Evolutionary conservation across 1,140 invertebrate genomes (phyloP).

Genomic region (Drosophila saltans): DNA sequence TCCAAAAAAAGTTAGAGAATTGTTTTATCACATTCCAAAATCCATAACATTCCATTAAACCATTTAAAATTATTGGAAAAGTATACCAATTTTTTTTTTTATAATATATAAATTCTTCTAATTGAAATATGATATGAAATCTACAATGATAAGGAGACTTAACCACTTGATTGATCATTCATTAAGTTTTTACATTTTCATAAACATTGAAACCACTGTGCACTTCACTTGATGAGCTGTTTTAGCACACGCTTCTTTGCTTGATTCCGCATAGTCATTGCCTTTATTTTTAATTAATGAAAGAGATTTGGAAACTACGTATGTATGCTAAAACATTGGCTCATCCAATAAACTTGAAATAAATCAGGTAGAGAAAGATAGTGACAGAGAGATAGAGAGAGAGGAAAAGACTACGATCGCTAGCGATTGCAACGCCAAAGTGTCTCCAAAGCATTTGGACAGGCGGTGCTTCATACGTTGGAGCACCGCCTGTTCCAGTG

Average conservation of each 20-base stretch:
- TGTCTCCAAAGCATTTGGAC: conserved; percentile 2
- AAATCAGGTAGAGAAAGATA: background rate
- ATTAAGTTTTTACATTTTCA: background rate
- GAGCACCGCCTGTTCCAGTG: conserved; percentile 45
- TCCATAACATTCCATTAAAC: no score
- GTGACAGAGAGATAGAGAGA: background rate
- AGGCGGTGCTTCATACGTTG: conserved; percentile 37
- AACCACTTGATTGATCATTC: background rate
- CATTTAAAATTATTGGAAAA: no score
- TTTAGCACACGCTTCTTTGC: background rate
- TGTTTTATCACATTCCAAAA: no score
- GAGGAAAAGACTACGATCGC: background rate
- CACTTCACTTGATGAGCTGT: background rate
- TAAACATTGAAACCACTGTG: background rate
- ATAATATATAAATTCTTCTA: no score
- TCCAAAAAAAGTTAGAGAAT: no score
- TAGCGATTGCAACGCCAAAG: background rate
- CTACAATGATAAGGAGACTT: no score
- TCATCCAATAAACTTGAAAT: background rate
- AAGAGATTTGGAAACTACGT: conserved; percentile 24
- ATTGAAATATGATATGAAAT: no score
- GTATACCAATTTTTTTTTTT: no score
- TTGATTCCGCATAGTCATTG: conserved; percentile 38
- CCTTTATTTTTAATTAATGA: conserved; percentile 22
- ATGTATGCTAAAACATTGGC: conserved; percentile 15